These are phyloP conservation scores for Reticulitermes lucifugus DNA, from an alignment of 2,888 invertebrate genomes.

Conservation along the genomic window DNA sequence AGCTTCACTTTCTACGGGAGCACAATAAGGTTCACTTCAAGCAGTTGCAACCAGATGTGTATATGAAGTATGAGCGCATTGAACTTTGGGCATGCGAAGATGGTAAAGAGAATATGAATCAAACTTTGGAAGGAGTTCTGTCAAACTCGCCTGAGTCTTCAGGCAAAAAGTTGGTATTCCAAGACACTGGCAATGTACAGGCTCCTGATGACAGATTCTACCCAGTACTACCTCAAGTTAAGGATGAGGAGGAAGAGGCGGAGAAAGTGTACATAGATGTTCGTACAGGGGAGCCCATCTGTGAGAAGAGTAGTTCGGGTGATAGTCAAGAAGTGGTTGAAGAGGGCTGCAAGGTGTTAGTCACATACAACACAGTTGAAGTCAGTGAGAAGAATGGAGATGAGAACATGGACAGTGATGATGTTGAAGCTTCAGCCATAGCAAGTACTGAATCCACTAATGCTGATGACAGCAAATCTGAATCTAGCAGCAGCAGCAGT, in stretches of 20 bases:
- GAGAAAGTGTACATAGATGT: slow-evolving; percentile 55
- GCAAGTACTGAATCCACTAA: neutral
- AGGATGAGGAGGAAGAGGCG: slow-evolving; percentile 56
- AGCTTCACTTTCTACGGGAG: slow-evolving; percentile 79
- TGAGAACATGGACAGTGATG: slow-evolving; percentile 22
- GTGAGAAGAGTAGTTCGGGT: neutral
- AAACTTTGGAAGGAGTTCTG: slow-evolving; percentile 26
- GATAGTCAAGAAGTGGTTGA: neutral
- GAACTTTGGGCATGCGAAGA: slow-evolving; percentile 68
- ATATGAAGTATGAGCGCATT: slow-evolving; percentile 71
- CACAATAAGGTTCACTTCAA: slow-evolving; percentile 85
- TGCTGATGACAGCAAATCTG: slow-evolving; percentile 31
- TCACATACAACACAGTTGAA: slow-evolving; percentile 27
- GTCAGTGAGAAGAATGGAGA: slow-evolving; percentile 21
- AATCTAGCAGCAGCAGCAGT: slow-evolving; percentile 35
- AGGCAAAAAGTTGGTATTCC: slow-evolving; percentile 56
- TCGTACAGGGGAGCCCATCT: slow-evolving; percentile 43
- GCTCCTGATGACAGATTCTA: slow-evolving; percentile 43
- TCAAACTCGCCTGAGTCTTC: neutral
- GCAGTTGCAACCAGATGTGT: slow-evolving; percentile 70
- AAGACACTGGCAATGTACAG: slow-evolving; percentile 54
- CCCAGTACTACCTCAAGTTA: slow-evolving; percentile 38
- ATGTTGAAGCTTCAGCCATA: slow-evolving; percentile 4
- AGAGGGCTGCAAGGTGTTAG: slow-evolving; percentile 48
- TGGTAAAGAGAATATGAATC: slow-evolving; percentile 56